Percentiles rank a stretch among this genome's conserved stretches.
These are phyloP conservation scores for Aplysina aerophoba DNA, from an alignment of 37 sponge, comb jelly and placozoan genomes.

Conservation along the genomic window DNA sequence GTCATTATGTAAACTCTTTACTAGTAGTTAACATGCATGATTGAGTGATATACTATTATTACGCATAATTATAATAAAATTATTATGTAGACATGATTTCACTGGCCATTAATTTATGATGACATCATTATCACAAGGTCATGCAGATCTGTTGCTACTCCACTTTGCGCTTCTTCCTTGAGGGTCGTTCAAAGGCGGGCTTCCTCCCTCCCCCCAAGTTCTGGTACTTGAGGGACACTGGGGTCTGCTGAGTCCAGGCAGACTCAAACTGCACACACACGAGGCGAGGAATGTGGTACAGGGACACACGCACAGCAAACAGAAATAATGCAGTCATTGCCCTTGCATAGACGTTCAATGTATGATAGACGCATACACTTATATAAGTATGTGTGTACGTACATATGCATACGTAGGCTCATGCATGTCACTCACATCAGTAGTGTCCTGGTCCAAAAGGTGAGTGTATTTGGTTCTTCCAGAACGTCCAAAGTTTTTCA, in stretches of 20 bases:
- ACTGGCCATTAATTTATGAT: too few species aligned
- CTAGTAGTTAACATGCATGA: too few species aligned
- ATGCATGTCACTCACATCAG: constrained; percentile 61
- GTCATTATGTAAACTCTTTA: too few species aligned
- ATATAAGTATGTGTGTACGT: not conserved
- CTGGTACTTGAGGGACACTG: constrained; percentile 82
- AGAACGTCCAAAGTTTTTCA: constrained; percentile 97
- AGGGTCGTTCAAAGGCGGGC: constrained; percentile 83
- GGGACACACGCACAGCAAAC: not conserved
- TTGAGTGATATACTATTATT: too few species aligned
- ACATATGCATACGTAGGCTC: constrained; percentile 27
- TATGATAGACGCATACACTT: too few species aligned
- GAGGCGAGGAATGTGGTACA: not conserved
- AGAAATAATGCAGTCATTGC: too few species aligned
- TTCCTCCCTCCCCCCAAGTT: constrained; percentile 84
- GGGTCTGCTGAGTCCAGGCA: constrained; percentile 88
- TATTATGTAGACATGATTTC: too few species aligned
- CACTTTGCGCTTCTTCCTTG: constrained; percentile 75
- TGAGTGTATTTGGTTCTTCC: constrained; percentile 99
- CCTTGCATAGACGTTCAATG: too few species aligned
- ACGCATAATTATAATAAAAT: too few species aligned
- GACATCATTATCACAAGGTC: too few species aligned
- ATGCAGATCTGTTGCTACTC: not conserved
- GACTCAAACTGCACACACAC: constrained; percentile 71
- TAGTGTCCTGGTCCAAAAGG: constrained; percentile 97